Percentiles rank a stretch among this genome's conserved stretches.
Evolutionary conservation across 1,140 invertebrate species (phyloP).

Genomic region (Ephestia elutella): DNA sequence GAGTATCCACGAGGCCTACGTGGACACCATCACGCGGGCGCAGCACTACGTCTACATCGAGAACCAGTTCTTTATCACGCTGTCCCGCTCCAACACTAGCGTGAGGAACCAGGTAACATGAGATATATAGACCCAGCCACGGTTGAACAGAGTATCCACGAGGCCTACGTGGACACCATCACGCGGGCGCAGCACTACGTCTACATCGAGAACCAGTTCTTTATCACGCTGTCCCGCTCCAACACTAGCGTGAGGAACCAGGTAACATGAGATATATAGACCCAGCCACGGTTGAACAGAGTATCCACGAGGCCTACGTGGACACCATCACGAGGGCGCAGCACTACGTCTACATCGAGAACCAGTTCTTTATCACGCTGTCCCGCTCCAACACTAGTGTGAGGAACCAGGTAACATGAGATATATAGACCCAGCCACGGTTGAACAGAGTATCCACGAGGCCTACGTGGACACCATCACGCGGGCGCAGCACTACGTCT

Average conservation of each 20-base stretch:
- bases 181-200: constrained; percentile 93
- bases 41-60: constrained; percentile 97
- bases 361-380: constrained; percentile 97
- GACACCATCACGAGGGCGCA: constrained; percentile 92
- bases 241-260: constrained; percentile 82
- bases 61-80: constrained; percentile 98
- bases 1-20: constrained; percentile 96
- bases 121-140: constrained; percentile 86
- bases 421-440: constrained; percentile 85
- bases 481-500: constrained; percentile 93
- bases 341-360: constrained; percentile 97
- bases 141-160: constrained; percentile 93
- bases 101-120: constrained; percentile 86
- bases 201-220: constrained; percentile 99
- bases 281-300: constrained; percentile 88
- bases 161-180: constrained; percentile 95
- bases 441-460: constrained; percentile 94
- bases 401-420: constrained; percentile 83
- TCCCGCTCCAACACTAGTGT: constrained; percentile 78
- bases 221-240: constrained; percentile 86
- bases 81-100: constrained; percentile 76
- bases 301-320: constrained; percentile 96
- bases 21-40: constrained; percentile 91
- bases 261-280: no score
- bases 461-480: constrained; percentile 95